These are phyloP conservation scores for Stegostoma tigrinum DNA, from an alignment of 2,113 vertebrate species.

Conservation along the genomic window DNA sequence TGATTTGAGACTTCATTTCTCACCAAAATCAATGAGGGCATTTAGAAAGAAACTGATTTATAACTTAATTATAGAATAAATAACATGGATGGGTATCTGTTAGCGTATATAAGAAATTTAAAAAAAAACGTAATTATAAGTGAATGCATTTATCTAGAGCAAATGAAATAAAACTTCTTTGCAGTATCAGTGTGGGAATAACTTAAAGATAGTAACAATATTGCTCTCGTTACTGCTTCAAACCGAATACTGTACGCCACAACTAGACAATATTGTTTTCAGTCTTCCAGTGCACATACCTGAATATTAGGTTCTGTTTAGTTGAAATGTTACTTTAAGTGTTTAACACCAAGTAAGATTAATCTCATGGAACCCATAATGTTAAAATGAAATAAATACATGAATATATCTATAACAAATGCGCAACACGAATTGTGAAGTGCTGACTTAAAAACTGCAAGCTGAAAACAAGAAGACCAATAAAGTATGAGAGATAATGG, in stretches of 20 bases:
- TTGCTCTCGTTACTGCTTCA: not conserved
- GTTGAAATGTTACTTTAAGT: not conserved
- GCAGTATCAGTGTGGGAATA: not conserved
- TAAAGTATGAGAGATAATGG: too few relatives aligned
- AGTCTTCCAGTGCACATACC: not conserved
- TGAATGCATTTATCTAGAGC: not conserved
- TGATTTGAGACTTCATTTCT: slow-evolving; percentile 27
- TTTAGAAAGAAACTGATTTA: slow-evolving; percentile 22
- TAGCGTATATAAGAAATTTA: not conserved
- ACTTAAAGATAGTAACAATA: not conserved
- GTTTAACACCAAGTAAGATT: not conserved
- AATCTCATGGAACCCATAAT: not conserved
- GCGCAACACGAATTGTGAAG: not conserved
- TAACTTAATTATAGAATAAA: slow-evolving; percentile 15
- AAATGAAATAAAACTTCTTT: not conserved
- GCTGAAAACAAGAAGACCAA: not conserved
- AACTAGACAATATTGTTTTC: not conserved
- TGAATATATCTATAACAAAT: not conserved
- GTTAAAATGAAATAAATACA: not conserved
- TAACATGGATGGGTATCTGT: not conserved
- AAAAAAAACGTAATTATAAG: not conserved
- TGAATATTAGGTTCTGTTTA: not conserved
- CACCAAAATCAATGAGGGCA: slow-evolving; percentile 25
- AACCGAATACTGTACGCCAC: not conserved
- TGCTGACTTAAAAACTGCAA: not conserved